Evolutionary conservation across 2,888 invertebrate genomes (phyloP), one percentile per base, ranked within the genome.

Genomic region (Tenthredo mesomela): DNA sequence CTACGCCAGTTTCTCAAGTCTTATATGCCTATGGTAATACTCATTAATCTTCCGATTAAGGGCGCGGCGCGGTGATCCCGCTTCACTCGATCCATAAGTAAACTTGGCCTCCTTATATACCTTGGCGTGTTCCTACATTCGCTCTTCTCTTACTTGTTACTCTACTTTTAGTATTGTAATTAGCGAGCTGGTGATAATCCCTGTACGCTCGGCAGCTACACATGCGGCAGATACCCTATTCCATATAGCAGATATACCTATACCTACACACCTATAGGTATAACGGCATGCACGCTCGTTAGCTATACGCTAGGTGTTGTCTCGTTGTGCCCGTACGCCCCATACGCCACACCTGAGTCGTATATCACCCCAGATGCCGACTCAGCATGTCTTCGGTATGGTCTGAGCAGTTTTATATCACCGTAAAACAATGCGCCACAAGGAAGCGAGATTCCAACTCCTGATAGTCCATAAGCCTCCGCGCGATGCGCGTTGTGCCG

Each of bases 61-160:
- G 80, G 80, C 80, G 80, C 80, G 80, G 33, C 67, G 29, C 61
- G 25, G 33, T 33, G 29, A 37, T 80, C 80, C 61, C 80, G 80
- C 61, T 80, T 12, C 43, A 43, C 43, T 43, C 71, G 25, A 4
- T 47, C 75, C 61, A 61, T 61, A 37, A 15, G 61, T 61, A 58
- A 80, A 61, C 80, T 80, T 80, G 80, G 80, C 80, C 80, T 80
- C 61, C 80, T 80, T 80, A n/a, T n/a, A n/a, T n/a, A 58, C 21
- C 61, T 54, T 18, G 18, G 15, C 7, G 21, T n/a, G 25, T 33
- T 29, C 33, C 47, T 54, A 77, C 77, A 33, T 77, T 58, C 29
- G 37, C 37, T 37, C 37, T 77, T 50, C 54, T 50, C 54, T 29
- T 29, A 25, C 47, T 75, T 54, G 61, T 80, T 61, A 80, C 80